Percentiles rank a stretch among this genome's conserved stretches.
Conservation (phyloP, 2,113 vertebrate genomes). For the Typhlomys cinereus region DNA sequence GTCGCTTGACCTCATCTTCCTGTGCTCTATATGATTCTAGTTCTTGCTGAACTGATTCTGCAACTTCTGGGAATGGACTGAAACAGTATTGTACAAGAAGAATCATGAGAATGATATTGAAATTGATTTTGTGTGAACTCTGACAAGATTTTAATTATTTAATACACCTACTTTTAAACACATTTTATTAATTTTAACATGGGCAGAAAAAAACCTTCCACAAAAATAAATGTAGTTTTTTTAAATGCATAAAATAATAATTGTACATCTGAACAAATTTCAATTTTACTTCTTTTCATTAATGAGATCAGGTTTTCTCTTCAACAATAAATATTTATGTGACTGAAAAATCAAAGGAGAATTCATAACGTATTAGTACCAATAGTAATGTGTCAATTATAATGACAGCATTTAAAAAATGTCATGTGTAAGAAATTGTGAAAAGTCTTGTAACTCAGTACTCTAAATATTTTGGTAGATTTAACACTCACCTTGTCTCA, state of each 20-base stretch:
- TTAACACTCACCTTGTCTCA: not conserved
- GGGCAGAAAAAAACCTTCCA: not conserved
- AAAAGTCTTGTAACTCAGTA: not conserved
- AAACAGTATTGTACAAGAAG: slow-evolving; percentile 71
- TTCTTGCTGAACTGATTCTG: slow-evolving; percentile 97
- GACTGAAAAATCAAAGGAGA: slow-evolving; percentile 46
- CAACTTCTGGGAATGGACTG: slow-evolving; percentile 98
- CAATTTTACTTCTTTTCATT: slow-evolving; percentile 58
- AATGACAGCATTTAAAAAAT: slow-evolving; percentile 12
- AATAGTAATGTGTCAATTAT: slow-evolving; percentile 11
- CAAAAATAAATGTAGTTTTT: slow-evolving; percentile 47
- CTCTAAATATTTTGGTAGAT: not conserved
- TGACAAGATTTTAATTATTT: slow-evolving; percentile 15
- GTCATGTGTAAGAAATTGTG: not conserved
- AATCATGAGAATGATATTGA: slow-evolving; percentile 61
- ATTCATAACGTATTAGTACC: not conserved
- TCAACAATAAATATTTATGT: not conserved
- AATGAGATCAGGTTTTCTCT: slow-evolving; percentile 31
- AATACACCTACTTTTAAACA: no score
- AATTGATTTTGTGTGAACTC: not conserved
- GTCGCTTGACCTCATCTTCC: slow-evolving; percentile 97
- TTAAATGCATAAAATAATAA: slow-evolving; percentile 43
- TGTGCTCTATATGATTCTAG: slow-evolving; percentile 95
- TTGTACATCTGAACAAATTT: slow-evolving; percentile 31
- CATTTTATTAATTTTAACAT: not conserved